phyloP scores from a whole-genome alignment of 2,888 invertebrate species.

The Chrysolina oricalcia region DNA sequence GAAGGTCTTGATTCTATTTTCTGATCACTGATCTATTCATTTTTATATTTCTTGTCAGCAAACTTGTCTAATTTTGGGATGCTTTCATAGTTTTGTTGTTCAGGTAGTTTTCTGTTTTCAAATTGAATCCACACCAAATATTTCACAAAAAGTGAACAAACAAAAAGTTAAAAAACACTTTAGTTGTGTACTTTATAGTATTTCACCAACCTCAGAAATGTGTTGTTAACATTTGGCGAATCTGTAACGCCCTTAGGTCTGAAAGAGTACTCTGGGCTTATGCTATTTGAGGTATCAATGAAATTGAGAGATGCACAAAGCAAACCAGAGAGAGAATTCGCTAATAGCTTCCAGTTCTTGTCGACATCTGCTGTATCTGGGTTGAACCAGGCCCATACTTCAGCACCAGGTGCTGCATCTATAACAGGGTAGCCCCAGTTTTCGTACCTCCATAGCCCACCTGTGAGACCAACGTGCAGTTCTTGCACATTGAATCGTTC shows the following conservation, averaged over 20 bases:
- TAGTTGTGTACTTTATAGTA: neutral
- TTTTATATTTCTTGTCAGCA: no score
- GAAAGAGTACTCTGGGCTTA: constrained; percentile 88
- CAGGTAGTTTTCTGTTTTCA: neutral
- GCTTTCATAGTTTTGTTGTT: no score
- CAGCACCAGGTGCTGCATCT: constrained; percentile 94
- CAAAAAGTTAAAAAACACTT: no score
- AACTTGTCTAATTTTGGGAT: no score
- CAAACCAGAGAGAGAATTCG: constrained; percentile 93
- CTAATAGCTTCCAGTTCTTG: constrained; percentile 89
- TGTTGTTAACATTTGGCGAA: constrained; percentile 70
- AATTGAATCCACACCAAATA: neutral
- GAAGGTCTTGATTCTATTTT: no score
- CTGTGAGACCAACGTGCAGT: constrained; percentile 91
- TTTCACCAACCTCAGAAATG: constrained; percentile 57
- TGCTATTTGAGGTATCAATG: constrained; percentile 88
- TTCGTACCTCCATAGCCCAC: constrained; percentile 94
- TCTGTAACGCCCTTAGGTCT: constrained; percentile 80
- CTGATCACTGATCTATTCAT: no score
- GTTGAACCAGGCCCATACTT: constrained; percentile 95
- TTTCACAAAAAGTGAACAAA: no score
- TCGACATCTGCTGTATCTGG: constrained; percentile 81
- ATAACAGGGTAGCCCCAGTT: constrained; percentile 95
- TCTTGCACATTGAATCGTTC: constrained; percentile 89
- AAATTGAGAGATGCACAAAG: constrained; percentile 98